A percentile compares a stretch with the other conserved stretches of the same genome.
phyloP scores from a whole-genome alignment of 2,888 invertebrate species.

The Venustoraphidia nigricollis region DNA sequence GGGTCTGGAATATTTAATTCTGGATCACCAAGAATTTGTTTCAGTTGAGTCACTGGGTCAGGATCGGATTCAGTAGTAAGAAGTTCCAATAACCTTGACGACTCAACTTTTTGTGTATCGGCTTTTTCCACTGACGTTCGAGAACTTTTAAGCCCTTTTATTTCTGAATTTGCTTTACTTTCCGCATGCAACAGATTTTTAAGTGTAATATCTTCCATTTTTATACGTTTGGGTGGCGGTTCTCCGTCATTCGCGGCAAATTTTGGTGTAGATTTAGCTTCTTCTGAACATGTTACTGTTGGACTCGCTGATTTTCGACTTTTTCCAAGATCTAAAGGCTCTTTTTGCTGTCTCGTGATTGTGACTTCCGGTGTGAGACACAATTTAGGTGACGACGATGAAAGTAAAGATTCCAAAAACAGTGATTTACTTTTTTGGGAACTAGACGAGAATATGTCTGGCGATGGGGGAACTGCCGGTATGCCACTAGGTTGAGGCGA shows the following conservation, averaged over 20 bases:
- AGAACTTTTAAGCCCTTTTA: conserved; percentile 28
- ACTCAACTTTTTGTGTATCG: conserved; percentile 17
- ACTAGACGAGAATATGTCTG: conserved; percentile 41
- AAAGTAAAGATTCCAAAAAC: conserved; percentile 46
- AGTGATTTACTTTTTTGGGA: conserved; percentile 27
- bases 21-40: conserved; percentile 46
- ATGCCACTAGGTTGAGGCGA: conserved; percentile 59
- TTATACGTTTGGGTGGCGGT: conserved; percentile 34
- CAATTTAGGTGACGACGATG: conserved; percentile 40
- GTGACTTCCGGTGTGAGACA: conserved; percentile 38
- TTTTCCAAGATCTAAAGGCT: conserved; percentile 54
- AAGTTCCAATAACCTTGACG: conserved; percentile 28
- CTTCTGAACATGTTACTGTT: conserved; percentile 59
- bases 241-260: conserved; percentile 18
- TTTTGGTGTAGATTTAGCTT: conserved; percentile 34
- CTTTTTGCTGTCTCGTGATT: conserved; percentile 33
- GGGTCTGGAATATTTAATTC: conserved; percentile 67
- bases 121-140: conserved; percentile 26
- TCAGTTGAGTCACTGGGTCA: conserved; percentile 56
- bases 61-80: conserved; percentile 32
- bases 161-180: conserved; percentile 23
- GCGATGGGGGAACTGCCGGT: conserved; percentile 52
- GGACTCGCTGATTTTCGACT: conserved; percentile 52
- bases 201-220: conserved; percentile 29
- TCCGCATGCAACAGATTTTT: conserved; percentile 34